Base-by-base conservation (phyloP, 2,113 vertebrate species). In the Canis aureus region DNA sequence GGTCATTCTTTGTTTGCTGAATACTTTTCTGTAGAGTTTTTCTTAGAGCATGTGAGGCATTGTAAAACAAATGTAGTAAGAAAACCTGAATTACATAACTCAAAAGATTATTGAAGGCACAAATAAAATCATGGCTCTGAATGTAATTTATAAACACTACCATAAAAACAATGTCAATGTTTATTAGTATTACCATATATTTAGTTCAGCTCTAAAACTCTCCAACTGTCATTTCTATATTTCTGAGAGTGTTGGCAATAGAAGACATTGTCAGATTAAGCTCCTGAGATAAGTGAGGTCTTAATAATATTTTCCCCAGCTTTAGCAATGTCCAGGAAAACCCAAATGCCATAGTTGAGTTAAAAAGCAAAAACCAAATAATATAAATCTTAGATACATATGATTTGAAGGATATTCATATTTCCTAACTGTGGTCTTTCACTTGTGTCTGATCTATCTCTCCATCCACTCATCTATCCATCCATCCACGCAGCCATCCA, bases 351-450 rank as follows among this genome's bases (percentile, higher is more conserved):
- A 89, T 49, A 64, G 74, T 2, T 83, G 66, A 85, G 35, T 27
- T 67, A 79, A 88, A 64, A 84, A 87, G 20, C 38, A 67, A 89
- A 82, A 64, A 74, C 13, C 49, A 85, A 93, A 66, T 87, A 87
- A 57, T 57, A 53, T 29, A 94, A 73, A n/a, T 43, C 19, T n/a
- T 60, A 78, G 5, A 51, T 83, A 15, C 27, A n/a, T 29, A 73
- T 71, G 55, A 53, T 91, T 74, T 81, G 17, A 95, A 29, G 29
- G 35, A 2, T 64, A 88, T 60, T 79, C 27, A 17, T 91, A 23
- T 23, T 62, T 82, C 35, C 22, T 69, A 35, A 59, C 22, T 79
- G 4, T 60, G 38, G 16, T 59, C 80, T 73, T 91, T 83, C 32
- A 60, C 25, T 59, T 57, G 23, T 25, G 16, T 60, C 17, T 80